Conservation (phyloP, 1,140 invertebrate genomes). For the Caenorhabditis inopinata region DNA sequence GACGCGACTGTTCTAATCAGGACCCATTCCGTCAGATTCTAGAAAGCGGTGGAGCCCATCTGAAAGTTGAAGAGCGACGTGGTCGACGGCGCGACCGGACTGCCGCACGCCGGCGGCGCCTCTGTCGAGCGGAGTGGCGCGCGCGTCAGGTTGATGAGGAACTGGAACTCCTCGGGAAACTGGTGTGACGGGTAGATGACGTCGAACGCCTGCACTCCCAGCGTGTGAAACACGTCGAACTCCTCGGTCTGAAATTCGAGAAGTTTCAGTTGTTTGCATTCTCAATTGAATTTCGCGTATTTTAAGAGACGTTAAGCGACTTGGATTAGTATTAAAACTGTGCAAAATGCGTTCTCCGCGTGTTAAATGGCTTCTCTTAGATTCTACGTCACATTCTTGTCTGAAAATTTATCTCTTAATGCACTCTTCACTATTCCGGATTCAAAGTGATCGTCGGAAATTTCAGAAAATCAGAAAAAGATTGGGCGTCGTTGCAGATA, state of each 20-base stretch:
- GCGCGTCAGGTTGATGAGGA: neutral
- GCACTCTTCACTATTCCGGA: too few relatives aligned
- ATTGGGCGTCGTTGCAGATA: too few relatives aligned
- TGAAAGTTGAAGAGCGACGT: neutral
- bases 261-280: too few relatives aligned
- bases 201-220: conserved; percentile 29
- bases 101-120: neutral
- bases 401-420: neutral
- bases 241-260: conserved; percentile 35
- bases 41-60: neutral
- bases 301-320: neutral
- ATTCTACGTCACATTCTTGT: neutral
- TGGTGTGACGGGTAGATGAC: neutral
- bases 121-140: conserved; percentile 8
- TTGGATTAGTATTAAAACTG: conserved; percentile 26
- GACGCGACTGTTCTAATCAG: too few relatives aligned
- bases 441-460: too few relatives aligned
- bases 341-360: neutral
- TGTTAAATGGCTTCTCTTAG: neutral
- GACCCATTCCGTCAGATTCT: too few relatives aligned
- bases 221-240: conserved; percentile 41
- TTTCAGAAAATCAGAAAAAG: too few relatives aligned
- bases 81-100: neutral
- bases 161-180: conserved; percentile 13
- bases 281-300: too few relatives aligned